Base-by-base conservation (phyloP, 1,140 invertebrate species). In the Drosophila littoralis region DNA sequence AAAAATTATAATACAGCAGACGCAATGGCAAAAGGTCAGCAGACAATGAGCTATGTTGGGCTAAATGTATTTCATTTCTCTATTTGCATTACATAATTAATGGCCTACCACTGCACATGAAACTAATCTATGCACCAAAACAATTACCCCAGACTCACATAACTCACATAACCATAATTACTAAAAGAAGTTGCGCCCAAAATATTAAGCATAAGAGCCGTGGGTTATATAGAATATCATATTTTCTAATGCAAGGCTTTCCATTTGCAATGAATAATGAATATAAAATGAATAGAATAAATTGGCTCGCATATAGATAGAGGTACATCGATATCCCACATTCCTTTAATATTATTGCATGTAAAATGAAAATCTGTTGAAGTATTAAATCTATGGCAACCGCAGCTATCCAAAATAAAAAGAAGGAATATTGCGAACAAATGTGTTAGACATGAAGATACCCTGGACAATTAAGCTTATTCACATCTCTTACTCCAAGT, bases 211-310 rank as follows among this genome's bases (percentile, higher is more conserved):
- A 81, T 74, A 85, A 60, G 65, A 57, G 54, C 68, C 22, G 40
- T 72, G 64, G 42, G 33, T 38, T 43, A 9, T 0, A 13, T 28
- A 9, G 22, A 33, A 8, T 13, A 13, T 38, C 17, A 63, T 32
- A 32, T 64, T 55, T 57, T 9, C 7, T 13, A 55, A 66, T 59
- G 57, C 35, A 45, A 68, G 4, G 43, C 38, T 28, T 46, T 68
- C 55, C 70, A 79, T 84, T 76, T 68, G 36, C 73, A 54, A 77
- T 84, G 70, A 60, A 60, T 68, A 51, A 51, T 54, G 32, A 61
- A 61, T 40, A 15, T 13, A 40, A 46, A 40, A 33, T 22, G 2
- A 15, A n/a, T 3, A 22, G 9, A n/a, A n/a, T 7, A 40, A 4
- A 58, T 58, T 28, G 28, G 1, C 15, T n/a, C 7, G 10, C 10